phyloP scores from a whole-genome alignment of 1,140 invertebrate genomes.

The Nylanderia fulva region DNA sequence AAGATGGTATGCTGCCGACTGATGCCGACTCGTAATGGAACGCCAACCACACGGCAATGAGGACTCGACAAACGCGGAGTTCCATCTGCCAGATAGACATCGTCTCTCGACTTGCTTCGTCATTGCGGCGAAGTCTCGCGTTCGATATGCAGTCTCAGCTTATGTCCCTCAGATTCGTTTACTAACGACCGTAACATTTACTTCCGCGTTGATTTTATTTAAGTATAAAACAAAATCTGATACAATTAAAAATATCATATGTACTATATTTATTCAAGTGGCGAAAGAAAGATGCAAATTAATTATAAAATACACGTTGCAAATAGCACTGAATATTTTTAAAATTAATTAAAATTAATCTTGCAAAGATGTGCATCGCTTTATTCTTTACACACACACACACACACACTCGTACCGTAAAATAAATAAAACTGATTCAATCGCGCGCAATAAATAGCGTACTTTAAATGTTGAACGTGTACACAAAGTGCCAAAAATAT shows the following conservation, averaged over 20 bases:
- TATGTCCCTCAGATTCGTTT: constrained; percentile 5
- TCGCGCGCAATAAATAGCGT: constrained; percentile 10
- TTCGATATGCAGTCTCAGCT: constrained; percentile 63
- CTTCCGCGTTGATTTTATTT: constrained; percentile 28
- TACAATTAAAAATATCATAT: background rate
- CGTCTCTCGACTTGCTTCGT: constrained; percentile 74
- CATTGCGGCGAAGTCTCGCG: constrained; percentile 64
- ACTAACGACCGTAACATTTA: constrained; percentile 28
- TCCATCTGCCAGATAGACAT: constrained; percentile 77
- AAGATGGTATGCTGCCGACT: constrained; percentile 74
- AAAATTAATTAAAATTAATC: background rate
- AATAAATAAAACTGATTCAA: constrained; percentile 11
- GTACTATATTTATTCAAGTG: background rate
- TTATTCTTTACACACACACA: too few species aligned
- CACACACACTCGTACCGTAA: background rate
- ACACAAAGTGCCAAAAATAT: constrained; percentile 43
- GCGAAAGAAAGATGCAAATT: too few species aligned
- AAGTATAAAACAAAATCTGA: background rate
- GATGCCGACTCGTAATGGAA: constrained; percentile 63
- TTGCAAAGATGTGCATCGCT: background rate
- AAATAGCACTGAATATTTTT: background rate
- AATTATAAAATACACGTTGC: background rate
- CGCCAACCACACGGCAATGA: constrained; percentile 54
- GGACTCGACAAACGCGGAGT: constrained; percentile 66
- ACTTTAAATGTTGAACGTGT: background rate